Base-by-base conservation (phyloP, 2,888 invertebrate species). In the Trichogramma dendrolimi region DNA sequence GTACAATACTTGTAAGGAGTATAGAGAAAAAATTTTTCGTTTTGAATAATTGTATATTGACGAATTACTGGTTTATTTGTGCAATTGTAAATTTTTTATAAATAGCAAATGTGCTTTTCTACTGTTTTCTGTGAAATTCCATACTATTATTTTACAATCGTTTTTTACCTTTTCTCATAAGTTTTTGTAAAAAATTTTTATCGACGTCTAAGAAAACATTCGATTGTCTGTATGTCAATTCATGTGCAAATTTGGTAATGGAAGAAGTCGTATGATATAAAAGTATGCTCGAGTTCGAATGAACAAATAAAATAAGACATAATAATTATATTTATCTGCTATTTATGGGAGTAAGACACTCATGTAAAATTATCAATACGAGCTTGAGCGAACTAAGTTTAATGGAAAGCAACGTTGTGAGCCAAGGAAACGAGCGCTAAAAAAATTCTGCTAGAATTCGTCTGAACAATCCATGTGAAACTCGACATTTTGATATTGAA, bases 171-270 rank as follows among this genome's bases (percentile, higher is more conserved):
- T 27, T 27, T 27, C 27, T 27, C 27, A 3, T 27, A 27, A 27
- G 27, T 27, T 27, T 27, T 27, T 27, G 27, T 27, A 27, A 27
- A 27, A 27, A 27, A 27, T 27, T 27, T 27, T 27, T 46, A 11
- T n/a, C 46, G 8, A 11, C 46, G 46, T 27, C 46, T 46, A 27
- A 57, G 53, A 44, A 60, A 56, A 62, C 53, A 62, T 64, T 65
- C 62, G 70, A 68, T 72, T 75, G 72, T 76, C 27, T 75, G 77
- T 76, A 76, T 74, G 79, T 78, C 79, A 78, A 79, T 79, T 78
- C 73, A 27, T 76, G 75, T 77, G 75, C 74, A 77, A 67, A 75
- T 77, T 72, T 73, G 75, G 73, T 73, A 60, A 75, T 76, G 76
- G 75, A 77, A 78, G 77, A 77, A 78, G 78, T 78, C 27, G 27